Base-by-base conservation (phyloP, 2,888 invertebrate genomes). In the Perizoma flavofasciatum region DNA sequence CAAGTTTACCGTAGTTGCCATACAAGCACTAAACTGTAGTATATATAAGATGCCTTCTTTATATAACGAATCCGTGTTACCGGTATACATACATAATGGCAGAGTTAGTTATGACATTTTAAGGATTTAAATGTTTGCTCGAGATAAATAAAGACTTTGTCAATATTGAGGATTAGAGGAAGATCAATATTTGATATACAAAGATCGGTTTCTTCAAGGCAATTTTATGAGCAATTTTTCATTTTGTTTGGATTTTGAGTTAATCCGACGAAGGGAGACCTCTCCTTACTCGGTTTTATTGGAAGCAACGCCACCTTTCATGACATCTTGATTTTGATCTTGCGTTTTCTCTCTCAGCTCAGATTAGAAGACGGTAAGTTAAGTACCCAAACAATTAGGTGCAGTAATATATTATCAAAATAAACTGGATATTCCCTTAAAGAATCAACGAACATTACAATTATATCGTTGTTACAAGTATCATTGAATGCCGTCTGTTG, bases 111-210 rank as follows among this genome's bases (percentile, higher is more conserved):
- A 22, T 2, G 22, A 22, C 22, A 22, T 3, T 22, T 22, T 22
- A 43, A 54, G 54, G 49, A 50, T 59, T 6, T 4, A 34, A 35
- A 50, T 59, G 22, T 61, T 61, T 56, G 49, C 52, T 37, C 34
- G 43, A 8, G 22, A 34, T 49, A 55, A 52, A 55, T 52, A 44
- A 32, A 49, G 44, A 45, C 40, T 35, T 47, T 3, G 55, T 47
- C 45, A 48, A 53, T 61, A 61, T 59, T 50, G 49, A 52, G 52
- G 55, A 47, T 51, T 44, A 45, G 48, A 33, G 51, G 49, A 49
- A 41, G 49, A 61, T 61, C 45, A 61, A 56, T 61, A 56, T 61
- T 61, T 39, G 44, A 34, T 5, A 40, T 35, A 40, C 40, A 41
- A 48, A 51, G 33, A 50, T 45, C 32, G 32, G 55, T 50, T 34